Evolutionary conservation across 2,113 vertebrate species (phyloP).

Genomic region (Pleuronectes platessa): DNA sequence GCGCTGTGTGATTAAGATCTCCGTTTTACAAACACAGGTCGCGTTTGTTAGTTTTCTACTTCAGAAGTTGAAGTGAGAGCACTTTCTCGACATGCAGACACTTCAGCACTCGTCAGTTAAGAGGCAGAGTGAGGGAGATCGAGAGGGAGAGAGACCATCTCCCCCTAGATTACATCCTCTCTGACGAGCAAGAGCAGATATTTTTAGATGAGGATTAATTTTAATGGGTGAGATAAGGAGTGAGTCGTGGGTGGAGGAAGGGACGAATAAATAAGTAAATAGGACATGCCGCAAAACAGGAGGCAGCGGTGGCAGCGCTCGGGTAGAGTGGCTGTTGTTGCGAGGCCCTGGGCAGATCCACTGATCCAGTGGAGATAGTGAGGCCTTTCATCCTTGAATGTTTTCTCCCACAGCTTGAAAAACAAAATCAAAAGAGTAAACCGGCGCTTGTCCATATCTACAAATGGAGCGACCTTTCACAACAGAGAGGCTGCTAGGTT

Average conservation of each 20-base stretch:
- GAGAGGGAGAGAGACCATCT: slow-evolving; percentile 36
- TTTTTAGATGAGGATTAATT: slow-evolving; percentile 80
- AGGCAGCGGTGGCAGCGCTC: slow-evolving; percentile 41
- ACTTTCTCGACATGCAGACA: slow-evolving; percentile 9
- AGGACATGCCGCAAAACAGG: slow-evolving; percentile 73
- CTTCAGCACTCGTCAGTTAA: slow-evolving; percentile 22
- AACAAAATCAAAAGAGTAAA: slow-evolving; percentile 44
- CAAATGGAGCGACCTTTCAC: slow-evolving; percentile 1
- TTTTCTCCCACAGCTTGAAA: slow-evolving; percentile 40
- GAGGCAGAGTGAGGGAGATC: slow-evolving; percentile 15
- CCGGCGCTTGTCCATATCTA: slow-evolving; percentile 26
- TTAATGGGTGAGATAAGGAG: slow-evolving; percentile 76
- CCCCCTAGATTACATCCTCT: slow-evolving; percentile 48
- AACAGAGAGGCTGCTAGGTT: slow-evolving; percentile 11
- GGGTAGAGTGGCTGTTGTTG: slow-evolving; percentile 35
- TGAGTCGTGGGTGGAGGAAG: slow-evolving; percentile 57
- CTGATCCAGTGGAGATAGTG: slow-evolving; percentile 70
- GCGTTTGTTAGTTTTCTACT: slow-evolving; percentile 30
- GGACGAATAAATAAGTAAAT: slow-evolving; percentile 78
- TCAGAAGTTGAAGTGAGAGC: slow-evolving; percentile 26
- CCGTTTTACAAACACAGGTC: slow-evolving; percentile 45
- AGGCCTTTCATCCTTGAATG: slow-evolving; percentile 64
- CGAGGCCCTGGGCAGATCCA: slow-evolving; percentile 66
- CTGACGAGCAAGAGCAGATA: slow-evolving; percentile 61
- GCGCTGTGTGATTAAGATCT: slow-evolving; percentile 37